A percentile compares a stretch with the other conserved stretches of the same genome.
Evolutionary conservation across 2,888 invertebrate genomes (phyloP).

Genomic region (Eupithecia subfuscata): DNA sequence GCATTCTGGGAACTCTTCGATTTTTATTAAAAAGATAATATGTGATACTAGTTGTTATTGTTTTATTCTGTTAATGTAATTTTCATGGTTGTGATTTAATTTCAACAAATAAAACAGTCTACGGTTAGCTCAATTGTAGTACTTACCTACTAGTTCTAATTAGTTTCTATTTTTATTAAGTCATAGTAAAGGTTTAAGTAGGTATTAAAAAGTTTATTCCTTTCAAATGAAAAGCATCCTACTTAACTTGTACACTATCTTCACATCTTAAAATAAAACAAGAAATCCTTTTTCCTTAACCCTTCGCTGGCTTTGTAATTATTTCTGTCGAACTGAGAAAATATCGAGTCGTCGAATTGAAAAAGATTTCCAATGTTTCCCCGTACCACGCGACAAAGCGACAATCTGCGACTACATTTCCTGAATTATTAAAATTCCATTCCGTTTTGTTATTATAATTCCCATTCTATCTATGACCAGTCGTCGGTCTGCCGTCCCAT

Average conservation of each 20-base stretch:
- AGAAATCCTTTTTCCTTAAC: conserved; percentile 17
- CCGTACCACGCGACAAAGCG: conserved; percentile 21
- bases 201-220: too few relatives aligned
- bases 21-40: too few relatives aligned
- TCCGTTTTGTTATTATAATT: not conserved
- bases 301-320: conserved; percentile 29
- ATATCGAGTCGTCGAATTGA: conserved; percentile 40
- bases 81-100: too few relatives aligned
- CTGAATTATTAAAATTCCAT: not conserved
- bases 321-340: conserved; percentile 37
- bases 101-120: too few relatives aligned
- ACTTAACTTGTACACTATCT: not conserved
- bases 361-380: conserved; percentile 32
- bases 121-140: too few relatives aligned
- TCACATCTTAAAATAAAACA: conserved; percentile 10
- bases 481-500: too few relatives aligned
- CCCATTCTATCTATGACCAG: not conserved
- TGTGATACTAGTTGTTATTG: too few relatives aligned
- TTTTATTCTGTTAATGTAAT: too few relatives aligned
- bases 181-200: too few relatives aligned
- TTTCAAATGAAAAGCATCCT: not conserved
- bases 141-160: too few relatives aligned
- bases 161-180: too few relatives aligned
- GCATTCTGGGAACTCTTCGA: too few relatives aligned
- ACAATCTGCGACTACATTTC: not conserved